Conservation (phyloP, 2,113 vertebrate genomes). For the Labeo catla region DNA sequence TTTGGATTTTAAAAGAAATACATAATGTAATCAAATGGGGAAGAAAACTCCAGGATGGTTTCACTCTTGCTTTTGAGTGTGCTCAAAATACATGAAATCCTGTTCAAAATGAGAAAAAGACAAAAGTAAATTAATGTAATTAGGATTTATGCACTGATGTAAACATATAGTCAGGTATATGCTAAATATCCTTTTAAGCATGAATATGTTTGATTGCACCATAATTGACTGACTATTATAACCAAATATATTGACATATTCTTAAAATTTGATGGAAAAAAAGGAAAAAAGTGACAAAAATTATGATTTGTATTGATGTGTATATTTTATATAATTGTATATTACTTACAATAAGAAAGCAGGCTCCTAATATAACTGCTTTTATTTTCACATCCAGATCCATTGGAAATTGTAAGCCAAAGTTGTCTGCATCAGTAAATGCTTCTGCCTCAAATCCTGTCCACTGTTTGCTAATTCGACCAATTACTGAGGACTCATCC, state of each 20-base stretch:
- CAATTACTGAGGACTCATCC: slow-evolving; percentile 61
- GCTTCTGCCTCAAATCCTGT: slow-evolving; percentile 60
- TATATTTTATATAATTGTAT: background rate
- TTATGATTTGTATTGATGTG: background rate
- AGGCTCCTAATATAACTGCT: slow-evolving; percentile 74
- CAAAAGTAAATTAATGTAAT: background rate
- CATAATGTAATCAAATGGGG: background rate
- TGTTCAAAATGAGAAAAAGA: slow-evolving; percentile 31
- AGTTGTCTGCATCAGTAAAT: slow-evolving; percentile 69
- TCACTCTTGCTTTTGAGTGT: slow-evolving; percentile 33
- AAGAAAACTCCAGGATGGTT: background rate
- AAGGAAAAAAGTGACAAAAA: background rate
- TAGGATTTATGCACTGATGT: background rate
- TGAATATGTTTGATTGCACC: background rate
- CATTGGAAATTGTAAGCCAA: slow-evolving; percentile 72
- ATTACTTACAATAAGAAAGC: slow-evolving; percentile 77
- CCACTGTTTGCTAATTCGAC: slow-evolving; percentile 72
- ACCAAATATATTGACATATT: background rate
- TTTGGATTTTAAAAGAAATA: background rate
- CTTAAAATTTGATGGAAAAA: background rate
- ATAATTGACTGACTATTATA: background rate
- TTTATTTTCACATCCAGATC: slow-evolving; percentile 79
- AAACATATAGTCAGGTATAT: background rate
- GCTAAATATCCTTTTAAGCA: background rate
- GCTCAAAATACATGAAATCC: slow-evolving; percentile 69